Conservation (phyloP, 2,113 vertebrate species). For the Axis porcinus region DNA sequence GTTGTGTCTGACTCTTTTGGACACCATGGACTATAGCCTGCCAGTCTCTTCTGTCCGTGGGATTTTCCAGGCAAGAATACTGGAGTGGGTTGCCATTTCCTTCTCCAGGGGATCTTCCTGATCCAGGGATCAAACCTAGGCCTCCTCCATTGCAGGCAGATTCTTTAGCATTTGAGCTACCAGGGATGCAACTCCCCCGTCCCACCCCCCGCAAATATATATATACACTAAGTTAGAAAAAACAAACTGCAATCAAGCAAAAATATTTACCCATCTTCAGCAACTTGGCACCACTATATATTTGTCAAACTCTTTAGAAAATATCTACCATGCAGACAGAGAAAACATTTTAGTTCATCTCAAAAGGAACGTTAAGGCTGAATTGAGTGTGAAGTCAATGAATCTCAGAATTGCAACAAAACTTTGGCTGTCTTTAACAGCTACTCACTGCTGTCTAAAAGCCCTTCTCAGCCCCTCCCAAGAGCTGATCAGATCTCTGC, state of each 20-base stretch:
- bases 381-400: background rate
- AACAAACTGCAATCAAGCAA: background rate
- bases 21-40: background rate
- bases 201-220: rapidly evolving
- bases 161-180: background rate
- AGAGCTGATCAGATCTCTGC: background rate
- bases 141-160: background rate
- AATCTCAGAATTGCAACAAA: background rate
- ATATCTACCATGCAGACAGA: background rate
- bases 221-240: background rate
- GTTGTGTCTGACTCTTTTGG: background rate
- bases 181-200: rapidly evolving
- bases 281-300: background rate
- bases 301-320: background rate
- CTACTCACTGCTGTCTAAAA: background rate
- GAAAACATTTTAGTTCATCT: background rate
- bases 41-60: background rate
- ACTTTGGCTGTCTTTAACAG: background rate
- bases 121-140: background rate
- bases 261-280: background rate
- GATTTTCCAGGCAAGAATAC: background rate
- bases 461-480: background rate
- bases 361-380: background rate
- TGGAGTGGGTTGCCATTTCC: background rate
- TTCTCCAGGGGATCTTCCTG: background rate